Conservation (phyloP, 2,797 vertebrate genomes). For the Moxostoma hubbsi region DNA sequence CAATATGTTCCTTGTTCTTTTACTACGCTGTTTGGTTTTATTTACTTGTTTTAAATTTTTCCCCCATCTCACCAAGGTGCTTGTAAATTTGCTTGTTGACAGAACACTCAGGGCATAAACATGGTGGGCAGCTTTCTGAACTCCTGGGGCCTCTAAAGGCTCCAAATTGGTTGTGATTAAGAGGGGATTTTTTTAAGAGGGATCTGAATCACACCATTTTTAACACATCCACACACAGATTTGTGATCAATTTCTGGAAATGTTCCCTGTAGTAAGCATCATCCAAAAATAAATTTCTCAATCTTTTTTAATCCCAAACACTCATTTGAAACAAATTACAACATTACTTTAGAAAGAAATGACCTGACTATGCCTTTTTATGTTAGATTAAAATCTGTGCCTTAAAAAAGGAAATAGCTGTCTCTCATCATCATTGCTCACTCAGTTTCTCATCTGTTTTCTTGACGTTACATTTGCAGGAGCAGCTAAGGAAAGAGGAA, state of each 20-base stretch:
- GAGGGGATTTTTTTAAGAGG: constrained; percentile 48
- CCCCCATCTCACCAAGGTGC: constrained; percentile 55
- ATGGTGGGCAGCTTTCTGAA: constrained; percentile 38
- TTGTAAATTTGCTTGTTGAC: constrained; percentile 57
- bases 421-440: constrained; percentile 23
- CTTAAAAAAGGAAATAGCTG: background rate
- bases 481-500: constrained; percentile 23
- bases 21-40: constrained; percentile 51
- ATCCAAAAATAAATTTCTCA: background rate
- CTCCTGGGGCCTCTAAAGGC: constrained; percentile 40
- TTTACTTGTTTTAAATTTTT: constrained; percentile 43
- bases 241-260: background rate
- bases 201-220: constrained; percentile 27
- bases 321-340: background rate
- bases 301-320: background rate
- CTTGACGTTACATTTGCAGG: constrained; percentile 26
- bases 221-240: background rate
- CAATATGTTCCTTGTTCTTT: constrained; percentile 54
- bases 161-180: constrained; percentile 53
- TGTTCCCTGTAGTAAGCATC: background rate
- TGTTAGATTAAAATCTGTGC: background rate
- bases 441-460: constrained; percentile 28
- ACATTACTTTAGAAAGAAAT: background rate
- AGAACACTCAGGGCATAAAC: constrained; percentile 42
- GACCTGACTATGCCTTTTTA: background rate